A percentile compares a stretch with the other conserved stretches of the same genome.
Conservation (phyloP, 2,113 vertebrate species). For the Elephas maximus region DNA sequence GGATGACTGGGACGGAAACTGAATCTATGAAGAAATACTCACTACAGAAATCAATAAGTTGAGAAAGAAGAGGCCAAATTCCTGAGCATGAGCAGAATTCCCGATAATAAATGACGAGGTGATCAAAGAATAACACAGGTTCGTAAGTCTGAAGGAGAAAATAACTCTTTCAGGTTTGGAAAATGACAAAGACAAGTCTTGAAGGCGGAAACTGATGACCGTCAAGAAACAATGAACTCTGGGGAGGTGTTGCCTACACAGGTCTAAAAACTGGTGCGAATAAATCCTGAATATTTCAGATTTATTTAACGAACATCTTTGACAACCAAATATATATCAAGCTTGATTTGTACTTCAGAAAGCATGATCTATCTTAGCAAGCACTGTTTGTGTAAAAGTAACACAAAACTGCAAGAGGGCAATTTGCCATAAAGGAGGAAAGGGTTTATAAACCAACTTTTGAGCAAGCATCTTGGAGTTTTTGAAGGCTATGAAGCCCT, state of each 20-base stretch:
- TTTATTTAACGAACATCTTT: neutral
- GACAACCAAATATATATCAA: neutral
- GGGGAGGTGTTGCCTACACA: neutral
- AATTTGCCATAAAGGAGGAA: neutral
- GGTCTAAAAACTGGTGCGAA: neutral
- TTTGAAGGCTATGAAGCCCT: neutral
- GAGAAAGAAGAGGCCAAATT: slow-evolving; percentile 67
- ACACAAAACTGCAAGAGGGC: neutral
- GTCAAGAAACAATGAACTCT: neutral
- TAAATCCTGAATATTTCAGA: neutral
- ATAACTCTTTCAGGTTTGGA: neutral
- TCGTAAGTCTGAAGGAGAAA: slow-evolving; percentile 39
- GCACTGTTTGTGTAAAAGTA: neutral
- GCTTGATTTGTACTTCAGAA: slow-evolving; percentile 30
- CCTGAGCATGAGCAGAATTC: slow-evolving; percentile 72
- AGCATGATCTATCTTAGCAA: neutral
- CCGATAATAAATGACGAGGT: slow-evolving; percentile 75
- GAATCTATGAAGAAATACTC: slow-evolving; percentile 53
- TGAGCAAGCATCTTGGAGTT: neutral
- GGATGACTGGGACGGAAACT: slow-evolving; percentile 51
- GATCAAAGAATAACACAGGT: slow-evolving; percentile 58
- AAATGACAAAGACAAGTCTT: slow-evolving; percentile 21
- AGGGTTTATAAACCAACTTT: neutral
- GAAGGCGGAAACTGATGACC: neutral
- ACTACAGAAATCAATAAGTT: neutral